These are phyloP conservation scores for Sebastes schlegelii DNA, from an alignment of 2,113 vertebrate species.

Conservation along the genomic window DNA sequence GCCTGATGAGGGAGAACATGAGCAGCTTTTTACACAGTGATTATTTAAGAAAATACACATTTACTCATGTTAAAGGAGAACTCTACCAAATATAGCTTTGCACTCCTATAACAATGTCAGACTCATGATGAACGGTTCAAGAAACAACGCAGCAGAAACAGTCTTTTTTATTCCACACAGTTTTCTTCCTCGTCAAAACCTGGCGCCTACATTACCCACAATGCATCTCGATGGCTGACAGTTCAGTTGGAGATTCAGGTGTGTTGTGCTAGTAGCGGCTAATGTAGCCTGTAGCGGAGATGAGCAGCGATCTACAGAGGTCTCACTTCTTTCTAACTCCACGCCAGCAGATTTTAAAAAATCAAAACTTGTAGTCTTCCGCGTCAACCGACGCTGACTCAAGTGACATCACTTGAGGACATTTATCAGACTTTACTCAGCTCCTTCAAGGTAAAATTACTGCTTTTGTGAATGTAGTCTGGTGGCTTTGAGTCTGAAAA, in stretches of 20 bases:
- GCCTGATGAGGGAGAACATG: slow-evolving; percentile 78
- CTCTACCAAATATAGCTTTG: not conserved
- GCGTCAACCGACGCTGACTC: too few relatives aligned
- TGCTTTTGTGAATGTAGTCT: too few relatives aligned
- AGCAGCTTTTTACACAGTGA: not conserved
- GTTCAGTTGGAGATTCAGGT: not conserved
- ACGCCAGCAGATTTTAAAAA: not conserved
- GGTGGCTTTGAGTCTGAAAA: too few relatives aligned
- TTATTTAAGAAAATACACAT: not conserved
- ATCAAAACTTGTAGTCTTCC: too few relatives aligned
- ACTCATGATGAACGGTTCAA: not conserved
- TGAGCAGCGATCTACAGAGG: not conserved
- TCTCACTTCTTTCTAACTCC: not conserved
- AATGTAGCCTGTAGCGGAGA: not conserved
- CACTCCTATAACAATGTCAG: not conserved
- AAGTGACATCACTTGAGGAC: not conserved
- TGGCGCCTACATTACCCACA: not conserved
- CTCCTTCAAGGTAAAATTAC: too few relatives aligned
- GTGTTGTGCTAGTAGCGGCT: not conserved
- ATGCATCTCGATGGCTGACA: not conserved
- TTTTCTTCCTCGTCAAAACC: not conserved
- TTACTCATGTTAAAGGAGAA: not conserved
- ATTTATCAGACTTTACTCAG: not conserved
- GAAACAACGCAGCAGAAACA: too few relatives aligned
- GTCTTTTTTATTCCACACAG: not conserved